Conservation (phyloP, 2,888 invertebrate species). For the Endotricha flammealis region DNA sequence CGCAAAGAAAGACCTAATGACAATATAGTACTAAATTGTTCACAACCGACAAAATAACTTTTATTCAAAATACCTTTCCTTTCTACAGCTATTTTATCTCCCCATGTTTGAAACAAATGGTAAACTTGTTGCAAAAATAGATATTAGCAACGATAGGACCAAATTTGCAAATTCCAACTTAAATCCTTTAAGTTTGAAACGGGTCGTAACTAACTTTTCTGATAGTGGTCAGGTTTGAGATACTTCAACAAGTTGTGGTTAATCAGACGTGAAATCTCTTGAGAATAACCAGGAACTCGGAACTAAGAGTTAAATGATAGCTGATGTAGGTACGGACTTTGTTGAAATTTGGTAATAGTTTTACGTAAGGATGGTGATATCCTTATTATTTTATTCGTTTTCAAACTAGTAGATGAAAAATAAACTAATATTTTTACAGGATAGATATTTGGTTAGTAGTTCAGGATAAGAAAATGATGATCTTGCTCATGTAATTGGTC, state of each 20-base stretch:
- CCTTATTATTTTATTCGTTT: too few species aligned
- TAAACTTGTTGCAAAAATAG: background rate
- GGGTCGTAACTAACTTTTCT: conserved; percentile 12
- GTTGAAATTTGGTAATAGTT: too few species aligned
- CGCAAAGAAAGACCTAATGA: too few species aligned
- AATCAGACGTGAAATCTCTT: conserved; percentile 7
- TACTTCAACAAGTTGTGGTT: conserved; percentile 9
- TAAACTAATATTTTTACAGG: background rate
- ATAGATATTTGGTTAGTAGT: background rate
- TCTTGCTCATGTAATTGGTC: too few species aligned
- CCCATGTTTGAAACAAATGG: too few species aligned
- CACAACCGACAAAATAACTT: too few species aligned
- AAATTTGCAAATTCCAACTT: background rate
- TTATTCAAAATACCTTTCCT: too few species aligned
- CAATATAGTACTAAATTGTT: too few species aligned
- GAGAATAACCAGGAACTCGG: background rate
- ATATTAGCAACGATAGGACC: conserved; percentile 4
- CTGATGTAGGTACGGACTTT: background rate
- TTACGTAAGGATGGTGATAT: too few species aligned
- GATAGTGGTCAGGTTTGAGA: conserved; percentile 19
- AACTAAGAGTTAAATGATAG: background rate
- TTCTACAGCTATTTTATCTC: too few species aligned
- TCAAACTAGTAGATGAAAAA: background rate
- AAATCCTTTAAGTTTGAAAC: conserved; percentile 1
- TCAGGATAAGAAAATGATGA: too few species aligned